phyloP scores from a whole-genome alignment of 2,797 vertebrate genomes.

The Odontamblyopus rebecca region DNA sequence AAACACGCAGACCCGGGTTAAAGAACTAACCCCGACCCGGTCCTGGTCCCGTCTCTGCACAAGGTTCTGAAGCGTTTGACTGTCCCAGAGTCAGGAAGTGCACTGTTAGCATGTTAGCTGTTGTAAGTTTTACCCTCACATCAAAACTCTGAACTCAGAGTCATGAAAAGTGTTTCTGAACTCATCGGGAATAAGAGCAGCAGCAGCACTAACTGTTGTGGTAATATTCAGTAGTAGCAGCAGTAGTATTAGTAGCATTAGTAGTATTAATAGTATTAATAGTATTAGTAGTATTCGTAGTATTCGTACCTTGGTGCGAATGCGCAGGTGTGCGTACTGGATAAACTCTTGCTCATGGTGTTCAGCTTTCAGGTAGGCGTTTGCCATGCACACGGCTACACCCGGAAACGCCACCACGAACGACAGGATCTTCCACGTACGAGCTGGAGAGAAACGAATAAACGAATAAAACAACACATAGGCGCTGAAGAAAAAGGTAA shows the following conservation, averaged over 20 bases:
- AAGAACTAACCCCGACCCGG: no score
- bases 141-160: no score
- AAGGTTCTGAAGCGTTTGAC: no score
- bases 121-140: no score
- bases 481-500: no score
- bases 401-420: slow-evolving; percentile 80
- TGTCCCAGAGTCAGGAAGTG: no score
- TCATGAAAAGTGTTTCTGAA: no score
- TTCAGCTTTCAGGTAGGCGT: slow-evolving; percentile 78
- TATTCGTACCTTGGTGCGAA: slow-evolving; percentile 83
- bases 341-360: slow-evolving; percentile 71
- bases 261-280: slow-evolving; percentile 22
- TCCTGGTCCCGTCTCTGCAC: no score
- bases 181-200: slow-evolving; percentile 21
- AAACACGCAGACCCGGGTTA: background rate
- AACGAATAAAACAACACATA: no score
- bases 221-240: no score
- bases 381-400: slow-evolving; percentile 82
- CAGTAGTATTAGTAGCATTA: background rate
- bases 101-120: no score
- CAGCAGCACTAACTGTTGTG: no score
- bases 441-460: slow-evolving; percentile 38
- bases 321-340: slow-evolving; percentile 81
- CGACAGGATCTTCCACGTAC: slow-evolving; percentile 83
- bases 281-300: background rate